Evolutionary conservation across 2,113 vertebrate species (phyloP), one percentile per base, ranked within the genome.

Genomic region (Tor tambroides): DNA sequence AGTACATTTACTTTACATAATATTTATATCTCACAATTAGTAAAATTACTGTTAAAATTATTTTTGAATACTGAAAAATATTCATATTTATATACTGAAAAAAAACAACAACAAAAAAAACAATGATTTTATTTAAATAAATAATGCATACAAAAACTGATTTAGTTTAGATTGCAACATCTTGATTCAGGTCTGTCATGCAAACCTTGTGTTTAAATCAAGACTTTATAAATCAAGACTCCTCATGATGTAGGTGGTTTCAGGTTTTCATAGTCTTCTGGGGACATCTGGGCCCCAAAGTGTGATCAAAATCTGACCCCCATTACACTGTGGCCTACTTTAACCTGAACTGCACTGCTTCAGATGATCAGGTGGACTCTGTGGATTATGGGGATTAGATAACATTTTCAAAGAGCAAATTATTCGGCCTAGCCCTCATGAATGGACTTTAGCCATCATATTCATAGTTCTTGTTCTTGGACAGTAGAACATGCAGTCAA

Each of bases 301-400:
- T 65, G 12, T 28, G 15, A 65, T 12, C 11, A 65, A 71, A 71
- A 28, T 65, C 61, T 28, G 11, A 28, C 61, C 61, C 26, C 61
- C 12, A 30, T 26, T 65, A 65, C 11, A 30, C 14, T 28, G 26
- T 65, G 26, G 26, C 26, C 38, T 23, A 65, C 15, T 43, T 46
- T 38, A 63, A 5, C 72, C 32, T 61, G 6, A 30, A 76, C 21
- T 74, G 28, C 65, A 74, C 15, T 38, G 4, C 54, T 79, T 67
- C 41, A 26, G 30, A 5, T 23, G 32, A 78, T 35, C 43, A 75
- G 56, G 49, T 28, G 5, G 26, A 82, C 23, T 14, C 1, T n/a
- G 49, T 43, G 43, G 77, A 85, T 87, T 87, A 85, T 71, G 23
- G 17, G n/a, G 69, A 54, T 85, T 72, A 63, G 87, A 51, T 81